phyloP scores from a whole-genome alignment of 2,113 vertebrate species.

The Parus major region DNA sequence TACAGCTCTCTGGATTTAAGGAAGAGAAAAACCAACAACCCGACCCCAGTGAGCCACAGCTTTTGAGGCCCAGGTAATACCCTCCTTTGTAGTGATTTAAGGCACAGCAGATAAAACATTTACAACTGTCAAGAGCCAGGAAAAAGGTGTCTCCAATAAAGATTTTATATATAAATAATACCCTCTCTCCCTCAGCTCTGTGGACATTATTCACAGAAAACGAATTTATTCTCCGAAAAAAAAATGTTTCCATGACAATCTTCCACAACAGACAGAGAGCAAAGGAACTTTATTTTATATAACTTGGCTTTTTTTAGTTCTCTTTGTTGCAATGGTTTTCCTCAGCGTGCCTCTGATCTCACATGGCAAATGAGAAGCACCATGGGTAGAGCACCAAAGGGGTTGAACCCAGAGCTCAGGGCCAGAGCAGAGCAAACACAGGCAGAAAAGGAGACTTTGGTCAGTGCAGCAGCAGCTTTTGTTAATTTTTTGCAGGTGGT shows the following conservation, averaged over 20 bases:
- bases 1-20: background rate
- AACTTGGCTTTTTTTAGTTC: conserved; percentile 61
- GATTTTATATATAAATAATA: conserved; percentile 6
- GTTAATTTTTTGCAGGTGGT: background rate
- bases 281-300: conserved; percentile 57
- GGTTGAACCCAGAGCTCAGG: background rate
- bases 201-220: conserved; percentile 53
- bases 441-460: background rate
- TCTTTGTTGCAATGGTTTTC: conserved; percentile 15
- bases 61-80: background rate
- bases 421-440: background rate
- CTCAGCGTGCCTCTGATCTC: background rate
- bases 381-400: background rate
- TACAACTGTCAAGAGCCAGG: background rate
- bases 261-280: conserved; percentile 54
- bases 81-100: conserved; percentile 2
- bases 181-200: background rate
- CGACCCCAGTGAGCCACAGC: background rate
- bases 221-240: conserved; percentile 41
- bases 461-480: background rate
- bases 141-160: conserved; percentile 1
- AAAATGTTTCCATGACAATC: conserved; percentile 69
- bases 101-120: conserved; percentile 26
- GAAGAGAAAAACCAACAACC: background rate
- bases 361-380: background rate